phyloP scores from a whole-genome alignment of 2,113 vertebrate species.

The Hippoglossus stenolepis region DNA sequence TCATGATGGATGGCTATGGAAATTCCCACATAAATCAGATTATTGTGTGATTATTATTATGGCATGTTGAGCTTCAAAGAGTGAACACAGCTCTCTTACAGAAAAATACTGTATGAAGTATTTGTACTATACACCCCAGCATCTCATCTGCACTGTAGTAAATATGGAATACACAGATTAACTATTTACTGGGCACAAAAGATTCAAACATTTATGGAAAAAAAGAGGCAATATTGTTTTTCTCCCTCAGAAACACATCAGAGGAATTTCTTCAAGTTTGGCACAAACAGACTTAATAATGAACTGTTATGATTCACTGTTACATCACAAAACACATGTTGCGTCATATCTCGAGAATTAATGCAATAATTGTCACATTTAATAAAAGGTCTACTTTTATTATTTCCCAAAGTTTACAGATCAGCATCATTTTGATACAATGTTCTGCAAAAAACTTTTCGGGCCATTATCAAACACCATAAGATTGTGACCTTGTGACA shows the following conservation, averaged over 20 bases:
- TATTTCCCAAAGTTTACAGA: no score
- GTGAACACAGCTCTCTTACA: not conserved
- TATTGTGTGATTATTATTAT: not conserved
- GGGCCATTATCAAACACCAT: no score
- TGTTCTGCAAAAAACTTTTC: no score
- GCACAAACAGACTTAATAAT: not conserved
- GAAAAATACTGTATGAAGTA: not conserved
- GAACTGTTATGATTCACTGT: not conserved
- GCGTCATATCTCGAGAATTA: not conserved
- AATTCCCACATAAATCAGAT: not conserved
- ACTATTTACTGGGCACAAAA: no score
- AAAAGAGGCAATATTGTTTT: not conserved
- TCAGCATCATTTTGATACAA: no score
- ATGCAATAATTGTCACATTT: not conserved
- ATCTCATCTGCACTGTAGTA: not conserved
- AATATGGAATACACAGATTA: not conserved
- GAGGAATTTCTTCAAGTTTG: not conserved
- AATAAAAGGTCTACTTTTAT: no score
- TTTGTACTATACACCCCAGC: not conserved
- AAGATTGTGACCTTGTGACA: no score
- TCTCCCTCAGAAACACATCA: not conserved
- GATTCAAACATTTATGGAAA: not conserved
- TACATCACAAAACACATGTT: not conserved
- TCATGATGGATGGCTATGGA: not conserved
- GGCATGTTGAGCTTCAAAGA: not conserved